These are phyloP conservation scores for Eubucco bourcierii DNA, from an alignment of 2,113 vertebrate genomes.

Conservation along the genomic window DNA sequence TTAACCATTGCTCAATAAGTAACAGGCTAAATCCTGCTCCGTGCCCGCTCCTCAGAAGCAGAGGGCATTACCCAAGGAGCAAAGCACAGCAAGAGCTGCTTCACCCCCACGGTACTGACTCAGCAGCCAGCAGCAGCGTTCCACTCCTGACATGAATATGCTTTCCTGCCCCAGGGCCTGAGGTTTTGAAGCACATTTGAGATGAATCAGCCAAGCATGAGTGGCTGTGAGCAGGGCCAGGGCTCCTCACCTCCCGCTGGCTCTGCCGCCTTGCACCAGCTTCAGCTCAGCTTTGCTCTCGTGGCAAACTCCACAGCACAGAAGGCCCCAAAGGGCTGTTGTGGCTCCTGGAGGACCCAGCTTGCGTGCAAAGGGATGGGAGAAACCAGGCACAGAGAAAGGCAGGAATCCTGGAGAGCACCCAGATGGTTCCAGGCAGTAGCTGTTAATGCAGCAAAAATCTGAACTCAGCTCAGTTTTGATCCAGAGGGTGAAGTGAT, in stretches of 20 bases:
- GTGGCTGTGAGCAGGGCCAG: not conserved
- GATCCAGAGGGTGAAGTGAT: not conserved
- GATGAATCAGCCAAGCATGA: not conserved
- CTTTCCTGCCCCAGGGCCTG: not conserved
- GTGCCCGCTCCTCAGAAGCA: not conserved
- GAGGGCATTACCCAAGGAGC: not conserved
- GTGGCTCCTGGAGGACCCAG: not conserved
- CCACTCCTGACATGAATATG: not conserved
- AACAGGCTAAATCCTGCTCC: not conserved
- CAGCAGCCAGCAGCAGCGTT: not conserved
- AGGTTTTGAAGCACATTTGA: not conserved
- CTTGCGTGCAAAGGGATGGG: not conserved
- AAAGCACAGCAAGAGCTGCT: not conserved
- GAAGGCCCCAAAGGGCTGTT: not conserved
- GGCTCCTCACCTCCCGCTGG: accelerated
- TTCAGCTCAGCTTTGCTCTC: accelerated
- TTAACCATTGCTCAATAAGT: not conserved
- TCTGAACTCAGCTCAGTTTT: accelerated
- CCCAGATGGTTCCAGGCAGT: not conserved
- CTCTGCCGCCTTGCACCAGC: accelerated
- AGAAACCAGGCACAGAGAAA: not conserved
- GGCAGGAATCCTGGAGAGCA: not conserved
- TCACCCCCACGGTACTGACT: not conserved
- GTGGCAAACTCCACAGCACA: accelerated
- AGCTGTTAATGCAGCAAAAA: not conserved